Percentiles rank a stretch among this genome's conserved stretches.
phyloP scores from a whole-genome alignment of 2,888 invertebrate species.

The Miltochrista miniata region DNA sequence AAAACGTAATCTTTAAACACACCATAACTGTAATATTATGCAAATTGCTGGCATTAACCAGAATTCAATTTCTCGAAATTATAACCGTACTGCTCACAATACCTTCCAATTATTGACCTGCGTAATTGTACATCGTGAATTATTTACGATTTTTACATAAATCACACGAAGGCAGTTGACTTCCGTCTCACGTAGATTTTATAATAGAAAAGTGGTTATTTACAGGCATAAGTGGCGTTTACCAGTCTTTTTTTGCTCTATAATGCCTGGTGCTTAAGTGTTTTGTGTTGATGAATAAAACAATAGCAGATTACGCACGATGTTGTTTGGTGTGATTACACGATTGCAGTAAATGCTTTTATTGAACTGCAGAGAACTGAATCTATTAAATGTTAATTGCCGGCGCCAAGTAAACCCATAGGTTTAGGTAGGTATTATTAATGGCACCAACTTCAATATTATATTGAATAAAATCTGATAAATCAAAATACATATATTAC shows the following conservation, averaged over 20 bases:
- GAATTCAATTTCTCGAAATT: slow-evolving; percentile 75
- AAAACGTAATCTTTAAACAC: slow-evolving; percentile 44
- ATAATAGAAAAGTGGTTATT: slow-evolving; percentile 15
- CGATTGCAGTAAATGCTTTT: neutral
- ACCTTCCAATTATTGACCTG: slow-evolving; percentile 45
- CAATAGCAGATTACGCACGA: slow-evolving; percentile 1
- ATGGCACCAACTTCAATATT: too few species aligned
- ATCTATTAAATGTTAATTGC: neutral
- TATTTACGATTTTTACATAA: slow-evolving; percentile 47
- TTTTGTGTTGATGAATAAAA: slow-evolving; percentile 2
- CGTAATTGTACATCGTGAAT: slow-evolving; percentile 49
- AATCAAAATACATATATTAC: too few species aligned
- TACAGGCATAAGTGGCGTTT: slow-evolving; percentile 15
- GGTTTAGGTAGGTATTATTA: too few species aligned
- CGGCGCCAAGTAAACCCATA: too few species aligned
- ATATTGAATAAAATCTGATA: too few species aligned
- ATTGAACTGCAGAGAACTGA: too few species aligned
- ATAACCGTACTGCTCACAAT: slow-evolving; percentile 52
- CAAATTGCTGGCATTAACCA: slow-evolving; percentile 63
- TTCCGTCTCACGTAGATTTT: slow-evolving; percentile 28
- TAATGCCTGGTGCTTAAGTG: neutral
- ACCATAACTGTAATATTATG: slow-evolving; percentile 47
- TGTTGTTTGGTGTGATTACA: neutral
- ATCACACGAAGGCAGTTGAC: slow-evolving; percentile 36
- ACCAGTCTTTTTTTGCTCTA: slow-evolving; percentile 5